Base-by-base conservation (phyloP, 2,888 invertebrate species). In the Coelopa pilipes region DNA sequence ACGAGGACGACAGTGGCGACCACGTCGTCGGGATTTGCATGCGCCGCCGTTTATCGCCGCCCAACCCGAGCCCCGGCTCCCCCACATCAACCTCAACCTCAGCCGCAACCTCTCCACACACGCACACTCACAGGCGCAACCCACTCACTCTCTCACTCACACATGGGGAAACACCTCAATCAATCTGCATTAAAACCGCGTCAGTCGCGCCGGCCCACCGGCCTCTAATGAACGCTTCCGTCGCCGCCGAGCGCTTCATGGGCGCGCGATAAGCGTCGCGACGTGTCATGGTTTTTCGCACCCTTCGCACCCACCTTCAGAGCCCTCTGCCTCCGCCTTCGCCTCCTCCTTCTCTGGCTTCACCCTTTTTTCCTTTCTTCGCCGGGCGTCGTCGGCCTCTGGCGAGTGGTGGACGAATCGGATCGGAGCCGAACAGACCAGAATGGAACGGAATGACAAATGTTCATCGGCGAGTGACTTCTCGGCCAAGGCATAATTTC, bases 171-270 rank as follows among this genome's bases (percentile, higher is more conserved):
- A 21, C 57, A 24, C 13, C 15, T 24, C 24, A 21, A 60, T 60
- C 60, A 60, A 60, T 60, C 34, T 60, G 60, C 24, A 60, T 60
- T 60, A 24, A 60, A 24, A 24, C 24, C 24, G 60, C 24, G 15
- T 34, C 11, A 9, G 34, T 34, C 34, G 34, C 57, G 19, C 57
- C 55, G 19, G 55, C 57, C 57, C 9, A 21, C 57, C 21, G 57
- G 12, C 34, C 15, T 24, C 60, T 70, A 70, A 70, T 46, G 59
- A 70, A 68, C 68, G 68, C 57, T 68, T 68, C 46, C 57, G 55
- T 45, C 12, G 34, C 68, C 24, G 34, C n/a, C n/a, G n/a, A n/a
- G n/a, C n/a, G 55, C 45, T 68, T 45, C 57, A 46, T 57, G 68
- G 19, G 7, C 17, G 67, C 67, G 53, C 67, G 67, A 67, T 67